Percentiles rank a stretch among this genome's conserved stretches.
phyloP scores from a whole-genome alignment of 1,140 invertebrate genomes.

The Apis mellifera region DNA sequence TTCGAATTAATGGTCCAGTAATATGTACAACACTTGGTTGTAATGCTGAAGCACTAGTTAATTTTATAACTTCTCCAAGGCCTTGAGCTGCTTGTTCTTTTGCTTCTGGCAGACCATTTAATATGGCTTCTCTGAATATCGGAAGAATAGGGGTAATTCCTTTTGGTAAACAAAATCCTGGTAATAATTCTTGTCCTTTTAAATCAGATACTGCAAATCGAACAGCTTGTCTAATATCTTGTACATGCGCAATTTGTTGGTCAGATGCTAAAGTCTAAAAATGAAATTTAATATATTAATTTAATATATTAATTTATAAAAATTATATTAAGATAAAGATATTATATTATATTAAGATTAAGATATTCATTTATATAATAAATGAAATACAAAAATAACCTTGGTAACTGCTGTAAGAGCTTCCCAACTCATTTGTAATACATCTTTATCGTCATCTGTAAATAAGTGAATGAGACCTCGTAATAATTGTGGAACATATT shows the following conservation, averaged over 20 bases:
- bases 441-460: conserved; percentile 89
- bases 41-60: conserved; percentile 92
- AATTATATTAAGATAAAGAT: neutral
- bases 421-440: conserved; percentile 94
- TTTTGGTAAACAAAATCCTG: conserved; percentile 97
- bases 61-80: conserved; percentile 94
- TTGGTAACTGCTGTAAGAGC: conserved; percentile 95
- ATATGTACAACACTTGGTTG: conserved; percentile 98
- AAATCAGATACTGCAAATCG: conserved; percentile 94
- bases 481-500: conserved; percentile 94
- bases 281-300: conserved; percentile 21
- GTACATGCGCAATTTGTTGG: conserved; percentile 91
- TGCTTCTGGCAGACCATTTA: conserved; percentile 96
- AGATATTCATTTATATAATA: neutral
- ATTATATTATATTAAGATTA: neutral
- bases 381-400: conserved; percentile 63
- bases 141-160: conserved; percentile 96
- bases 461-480: conserved; percentile 93
- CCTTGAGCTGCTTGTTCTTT: conserved; percentile 98
- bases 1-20: conserved; percentile 98
- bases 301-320: neutral
- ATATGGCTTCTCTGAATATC: conserved; percentile 96
- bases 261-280: conserved; percentile 88
- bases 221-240: conserved; percentile 95
- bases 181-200: conserved; percentile 89